Evolutionary conservation across 2,113 vertebrate species (phyloP).

Genomic region (Tragelaphus strepsiceros): DNA sequence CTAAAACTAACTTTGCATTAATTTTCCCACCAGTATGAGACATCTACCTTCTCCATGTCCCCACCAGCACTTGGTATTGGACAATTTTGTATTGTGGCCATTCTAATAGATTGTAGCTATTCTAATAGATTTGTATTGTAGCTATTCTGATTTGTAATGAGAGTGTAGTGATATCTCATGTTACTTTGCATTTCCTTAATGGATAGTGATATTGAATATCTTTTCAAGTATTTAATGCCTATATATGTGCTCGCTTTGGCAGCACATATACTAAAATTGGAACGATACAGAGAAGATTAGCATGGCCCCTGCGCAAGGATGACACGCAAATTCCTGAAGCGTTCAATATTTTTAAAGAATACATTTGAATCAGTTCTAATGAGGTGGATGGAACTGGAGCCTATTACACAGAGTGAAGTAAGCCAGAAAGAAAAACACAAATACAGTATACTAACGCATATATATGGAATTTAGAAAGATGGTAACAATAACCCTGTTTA

Average conservation of each 20-base stretch:
- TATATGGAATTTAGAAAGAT: too few relatives aligned
- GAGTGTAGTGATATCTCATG: not conserved
- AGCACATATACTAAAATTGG: too few relatives aligned
- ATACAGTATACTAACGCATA: too few relatives aligned
- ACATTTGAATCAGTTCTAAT: too few relatives aligned
- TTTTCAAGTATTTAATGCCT: not conserved
- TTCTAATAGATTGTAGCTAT: not conserved
- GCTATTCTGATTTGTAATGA: not conserved
- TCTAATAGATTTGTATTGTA: not conserved
- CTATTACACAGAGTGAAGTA: too few relatives aligned
- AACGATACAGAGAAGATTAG: too few relatives aligned
- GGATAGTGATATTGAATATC: not conserved
- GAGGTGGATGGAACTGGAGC: too few relatives aligned
- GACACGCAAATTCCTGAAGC: too few relatives aligned
- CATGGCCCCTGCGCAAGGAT: too few relatives aligned
- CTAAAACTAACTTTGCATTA: not conserved
- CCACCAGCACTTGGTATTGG: not conserved
- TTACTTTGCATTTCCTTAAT: not conserved
- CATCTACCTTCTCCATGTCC: not conserved
- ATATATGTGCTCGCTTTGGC: not conserved
- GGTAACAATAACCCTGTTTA: too few relatives aligned
- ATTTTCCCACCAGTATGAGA: not conserved
- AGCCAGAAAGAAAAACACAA: too few relatives aligned
- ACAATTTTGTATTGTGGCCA: not conserved
- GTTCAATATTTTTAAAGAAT: too few relatives aligned